These are phyloP conservation scores for Lasaia peninsularis DNA, from an alignment of 1,140 invertebrate genomes.

Conservation along the genomic window DNA sequence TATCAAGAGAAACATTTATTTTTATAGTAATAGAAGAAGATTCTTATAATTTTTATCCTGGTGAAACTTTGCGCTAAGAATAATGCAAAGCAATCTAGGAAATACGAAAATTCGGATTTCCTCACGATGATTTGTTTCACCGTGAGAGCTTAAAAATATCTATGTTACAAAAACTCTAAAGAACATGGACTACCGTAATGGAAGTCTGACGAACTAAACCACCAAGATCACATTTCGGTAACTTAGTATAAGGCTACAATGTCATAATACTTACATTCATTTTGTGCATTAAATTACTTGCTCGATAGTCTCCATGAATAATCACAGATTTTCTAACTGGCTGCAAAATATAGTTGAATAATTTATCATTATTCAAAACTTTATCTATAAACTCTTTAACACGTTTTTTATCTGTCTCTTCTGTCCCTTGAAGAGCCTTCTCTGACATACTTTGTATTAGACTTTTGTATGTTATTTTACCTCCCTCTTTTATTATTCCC, in stretches of 20 bases:
- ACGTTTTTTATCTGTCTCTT: conserved; percentile 14
- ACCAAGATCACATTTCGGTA: too few relatives aligned
- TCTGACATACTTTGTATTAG: conserved; percentile 17
- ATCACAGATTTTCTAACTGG: conserved; percentile 27
- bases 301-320: conserved; percentile 43
- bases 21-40: too few relatives aligned
- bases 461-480: not conserved
- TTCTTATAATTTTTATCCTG: too few relatives aligned
- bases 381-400: not conserved
- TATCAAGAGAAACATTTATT: too few relatives aligned
- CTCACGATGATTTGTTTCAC: too few relatives aligned
- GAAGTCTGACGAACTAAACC: too few relatives aligned
- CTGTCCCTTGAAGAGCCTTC: conserved; percentile 22
- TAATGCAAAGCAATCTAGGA: too few relatives aligned
- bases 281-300: conserved; percentile 43
- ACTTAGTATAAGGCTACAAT: not conserved
- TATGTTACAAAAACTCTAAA: too few relatives aligned
- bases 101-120: too few relatives aligned
- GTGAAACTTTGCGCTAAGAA: too few relatives aligned
- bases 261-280: conserved; percentile 26
- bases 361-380: conserved; percentile 22
- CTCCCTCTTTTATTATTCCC: conserved; percentile 4
- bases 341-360: conserved; percentile 19
- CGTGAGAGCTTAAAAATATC: too few relatives aligned
- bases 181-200: too few relatives aligned